phyloP scores from a whole-genome alignment of 2,797 vertebrate species.

The Crenichthys baileyi region DNA sequence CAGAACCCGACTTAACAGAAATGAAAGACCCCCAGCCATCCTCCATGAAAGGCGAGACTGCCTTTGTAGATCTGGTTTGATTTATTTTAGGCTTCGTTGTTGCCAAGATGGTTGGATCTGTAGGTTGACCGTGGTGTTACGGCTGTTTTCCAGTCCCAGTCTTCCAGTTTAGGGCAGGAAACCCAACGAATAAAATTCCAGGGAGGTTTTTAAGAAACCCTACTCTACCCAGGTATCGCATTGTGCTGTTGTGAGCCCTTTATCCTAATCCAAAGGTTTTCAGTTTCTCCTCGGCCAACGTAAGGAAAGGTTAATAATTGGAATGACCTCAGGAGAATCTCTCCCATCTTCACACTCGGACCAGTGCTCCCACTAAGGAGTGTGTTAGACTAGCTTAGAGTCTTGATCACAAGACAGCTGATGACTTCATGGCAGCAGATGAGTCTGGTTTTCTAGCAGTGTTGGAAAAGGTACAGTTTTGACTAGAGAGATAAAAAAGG shows the following conservation, averaged over 20 bases:
- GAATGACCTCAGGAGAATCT: slow-evolving; percentile 62
- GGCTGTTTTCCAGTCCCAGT: background rate
- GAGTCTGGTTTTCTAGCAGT: slow-evolving; percentile 2
- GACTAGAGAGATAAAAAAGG: slow-evolving; percentile 30
- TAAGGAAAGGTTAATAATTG: slow-evolving; percentile 67
- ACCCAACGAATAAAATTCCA: slow-evolving; percentile 17
- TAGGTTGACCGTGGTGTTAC: background rate
- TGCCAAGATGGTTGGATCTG: slow-evolving; percentile 8
- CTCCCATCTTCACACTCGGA: slow-evolving; percentile 24
- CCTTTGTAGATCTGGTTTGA: slow-evolving; percentile 34
- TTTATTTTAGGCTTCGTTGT: slow-evolving; percentile 24
- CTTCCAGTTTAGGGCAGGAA: slow-evolving; percentile 11
- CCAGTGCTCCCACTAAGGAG: slow-evolving; percentile 28
- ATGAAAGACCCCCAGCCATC: slow-evolving; percentile 34
- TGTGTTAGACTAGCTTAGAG: slow-evolving; percentile 27
- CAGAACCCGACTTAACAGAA: slow-evolving; percentile 49
- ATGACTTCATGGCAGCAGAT: slow-evolving; percentile 32
- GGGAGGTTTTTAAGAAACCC: slow-evolving; percentile 12
- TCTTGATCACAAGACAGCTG: slow-evolving; percentile 5
- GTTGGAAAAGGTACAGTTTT: slow-evolving; percentile 24
- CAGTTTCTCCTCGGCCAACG: slow-evolving; percentile 60
- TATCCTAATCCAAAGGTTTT: slow-evolving; percentile 52
- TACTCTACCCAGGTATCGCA: background rate
- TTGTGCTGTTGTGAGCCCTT: slow-evolving; percentile 21
- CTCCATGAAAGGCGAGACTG: slow-evolving; percentile 29